Evolutionary conservation across 23 tunicate genomes (phyloP), one percentile per base, ranked within the genome.

Genomic region (Phallusia fumigata): DNA sequence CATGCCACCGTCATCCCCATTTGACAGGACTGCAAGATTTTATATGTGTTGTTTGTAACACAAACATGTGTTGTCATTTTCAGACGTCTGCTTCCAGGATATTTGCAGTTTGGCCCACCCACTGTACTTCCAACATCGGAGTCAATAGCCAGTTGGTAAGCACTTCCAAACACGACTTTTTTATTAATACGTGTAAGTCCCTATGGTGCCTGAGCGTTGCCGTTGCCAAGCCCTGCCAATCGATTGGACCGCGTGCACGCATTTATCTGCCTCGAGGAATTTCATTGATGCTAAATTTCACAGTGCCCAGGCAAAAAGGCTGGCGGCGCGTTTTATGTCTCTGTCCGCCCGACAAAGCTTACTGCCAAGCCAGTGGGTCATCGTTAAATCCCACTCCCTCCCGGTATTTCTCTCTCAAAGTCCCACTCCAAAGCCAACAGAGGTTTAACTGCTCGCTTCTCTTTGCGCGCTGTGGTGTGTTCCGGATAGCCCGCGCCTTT

Each of bases 31-130:
- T n/a, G n/a, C n/a, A n/a, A n/a, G n/a, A n/a, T n/a, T n/a, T 3
- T 40, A 40, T 40, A 3, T 10, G 10, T 40, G 47, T 40, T 10
- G 10, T 40, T 5, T 40, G 10, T 3, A 40, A 3, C 5, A 5
- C 47, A 10, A 5, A 40, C 10, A 10, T 40, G 8, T 58, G 16
- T 58, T 58, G 69, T 1, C 69, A 50, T 74, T 35, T 80, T 80
- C 83, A 80, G 83, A 40, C 36, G 83, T 19, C 40, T 80, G 24
- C 40, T 80, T 18, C 83, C 83, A 22, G 83, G 74, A 18, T 80
- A 80, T 53, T n/a, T 80, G 73, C 83, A 80, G 45, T 80, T 32
- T 35, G 83, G 83, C 1, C 83, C 83, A 2, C 83, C 83, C 12
- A 52, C 83, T 3, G 83, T 80, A 6, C n/a, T 80, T 0, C 83